Evolutionary conservation across 2,888 invertebrate species (phyloP).

Genomic region (Tinea semifulvella): DNA sequence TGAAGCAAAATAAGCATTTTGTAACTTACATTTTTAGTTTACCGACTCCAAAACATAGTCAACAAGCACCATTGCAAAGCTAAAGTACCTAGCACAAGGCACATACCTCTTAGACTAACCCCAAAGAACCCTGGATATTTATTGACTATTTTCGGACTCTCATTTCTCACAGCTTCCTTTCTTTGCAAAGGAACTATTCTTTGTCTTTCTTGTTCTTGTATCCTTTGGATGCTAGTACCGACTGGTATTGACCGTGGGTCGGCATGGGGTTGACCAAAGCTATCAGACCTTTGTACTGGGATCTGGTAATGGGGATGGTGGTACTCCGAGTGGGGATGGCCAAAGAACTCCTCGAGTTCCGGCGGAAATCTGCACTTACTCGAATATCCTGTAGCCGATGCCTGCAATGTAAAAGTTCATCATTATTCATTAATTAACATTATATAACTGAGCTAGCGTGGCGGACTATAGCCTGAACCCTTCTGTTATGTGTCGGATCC

Average conservation of each 20-base stretch:
- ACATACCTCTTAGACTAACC: not conserved
- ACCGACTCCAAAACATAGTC: too few species aligned
- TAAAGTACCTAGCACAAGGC: too few species aligned
- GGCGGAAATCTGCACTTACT: conserved; percentile 3
- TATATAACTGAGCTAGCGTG: too few species aligned
- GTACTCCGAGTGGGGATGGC: not conserved
- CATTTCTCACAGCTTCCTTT: not conserved
- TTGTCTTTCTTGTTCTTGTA: conserved; percentile 20
- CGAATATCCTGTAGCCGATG: not conserved
- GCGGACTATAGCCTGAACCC: too few species aligned
- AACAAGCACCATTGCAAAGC: too few species aligned
- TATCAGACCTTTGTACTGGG: not conserved
- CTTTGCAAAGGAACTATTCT: conserved; percentile 18
- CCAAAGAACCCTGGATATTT: not conserved
- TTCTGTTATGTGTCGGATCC: too few species aligned
- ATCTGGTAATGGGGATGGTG: not conserved
- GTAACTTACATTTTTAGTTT: too few species aligned
- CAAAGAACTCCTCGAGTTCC: not conserved
- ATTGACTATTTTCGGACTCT: conserved; percentile 2
- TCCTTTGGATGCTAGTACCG: conserved; percentile 18
- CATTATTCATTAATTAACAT: too few species aligned
- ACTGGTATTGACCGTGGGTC: conserved; percentile 17
- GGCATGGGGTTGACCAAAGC: not conserved
- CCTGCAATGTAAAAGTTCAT: conserved; percentile 8
- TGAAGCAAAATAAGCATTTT: too few species aligned